Percentiles rank a stretch among this genome's conserved stretches.
These are phyloP conservation scores for Eriocheir sinensis DNA, from an alignment of 1,140 invertebrate genomes.

Conservation along the genomic window DNA sequence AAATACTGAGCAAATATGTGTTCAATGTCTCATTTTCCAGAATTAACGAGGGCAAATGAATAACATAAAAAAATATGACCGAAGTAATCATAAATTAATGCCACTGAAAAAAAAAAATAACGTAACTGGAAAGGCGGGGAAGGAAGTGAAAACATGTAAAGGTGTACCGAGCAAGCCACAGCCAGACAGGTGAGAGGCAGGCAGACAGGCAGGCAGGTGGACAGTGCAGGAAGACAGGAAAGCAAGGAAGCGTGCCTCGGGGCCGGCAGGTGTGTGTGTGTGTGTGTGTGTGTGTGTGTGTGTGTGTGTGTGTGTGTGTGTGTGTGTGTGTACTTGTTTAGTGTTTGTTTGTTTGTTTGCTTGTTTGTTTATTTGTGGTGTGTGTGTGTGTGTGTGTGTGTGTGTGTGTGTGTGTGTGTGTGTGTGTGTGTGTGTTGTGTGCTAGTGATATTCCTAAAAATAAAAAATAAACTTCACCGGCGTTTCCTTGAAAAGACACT, in stretches of 20 bases:
- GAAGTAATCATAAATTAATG: neutral
- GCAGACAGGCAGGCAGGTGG: neutral
- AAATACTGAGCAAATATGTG: neutral
- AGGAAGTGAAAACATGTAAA: conserved; percentile 2
- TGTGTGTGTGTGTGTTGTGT: neutral
- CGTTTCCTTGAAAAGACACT: neutral
- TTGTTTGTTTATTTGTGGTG: neutral
- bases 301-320: conserved; percentile 25
- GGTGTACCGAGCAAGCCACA: neutral
- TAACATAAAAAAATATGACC: neutral
- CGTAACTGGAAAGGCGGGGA: neutral
- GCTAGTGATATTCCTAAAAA: neutral
- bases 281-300: neutral
- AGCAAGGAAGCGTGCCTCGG: neutral
- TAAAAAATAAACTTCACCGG: neutral
- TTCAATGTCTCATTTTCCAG: neutral
- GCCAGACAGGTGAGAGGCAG: neutral
- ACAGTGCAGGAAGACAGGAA: neutral
- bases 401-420: conserved; percentile 37
- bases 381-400: conserved; percentile 1
- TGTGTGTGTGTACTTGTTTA: conserved; percentile 4
- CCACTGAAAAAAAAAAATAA: neutral
- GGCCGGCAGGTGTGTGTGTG: neutral
- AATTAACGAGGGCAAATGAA: conserved; percentile 10
- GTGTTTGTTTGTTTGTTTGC: neutral